Evolutionary conservation across 2,113 vertebrate genomes (phyloP), one percentile per base, ranked within the genome.

Genomic region (Poecile atricapillus): DNA sequence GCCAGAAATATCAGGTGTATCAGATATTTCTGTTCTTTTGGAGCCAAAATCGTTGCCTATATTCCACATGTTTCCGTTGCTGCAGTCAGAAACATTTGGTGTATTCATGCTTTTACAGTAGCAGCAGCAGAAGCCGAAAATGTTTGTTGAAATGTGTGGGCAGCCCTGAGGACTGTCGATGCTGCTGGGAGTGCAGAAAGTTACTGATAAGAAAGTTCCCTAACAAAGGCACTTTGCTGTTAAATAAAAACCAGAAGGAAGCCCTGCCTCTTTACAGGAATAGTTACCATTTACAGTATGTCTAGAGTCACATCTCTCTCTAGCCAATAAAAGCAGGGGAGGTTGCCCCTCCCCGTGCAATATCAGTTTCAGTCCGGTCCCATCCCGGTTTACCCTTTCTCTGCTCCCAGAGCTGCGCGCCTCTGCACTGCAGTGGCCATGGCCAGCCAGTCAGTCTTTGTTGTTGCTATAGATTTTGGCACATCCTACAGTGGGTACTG

Each of bases 401-500:
- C 20, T 22, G 35, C 25, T 44, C 11, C 18, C 19, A 2, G 16
- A 33, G n/a, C 62, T 24, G 15, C 0, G 0, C 11, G 2, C 2
- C 3, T 11, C 55, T 52, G 41, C 10, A 1, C 19, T 63, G 53
- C 77, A 5, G 7, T 31, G 2, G 73, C 44, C 68, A 77, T 65
- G 73, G 77, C 49, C 60, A 73, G 37, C 50, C 17, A 64, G 12
- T 67, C 94, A 6, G 6, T 94, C 12, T 91, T 96, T 0, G 4
- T 91, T 0, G 17, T 92, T 21, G 90, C 92, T 20, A 60, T 96
- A 64, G 95, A 93, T 73, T 96, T 97, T 63, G 92, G 90, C 37
- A 96, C 85, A 0, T 87, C 95, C 75, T 96, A 90, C 91, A 97
- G 93, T 0, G 92, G 90, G 15, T 97, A 91, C 75, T 93, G 95